A percentile compares a stretch with the other conserved stretches of the same genome.
Conservation (phyloP, 1,140 invertebrate species). For the Tigriopus japonicus region DNA sequence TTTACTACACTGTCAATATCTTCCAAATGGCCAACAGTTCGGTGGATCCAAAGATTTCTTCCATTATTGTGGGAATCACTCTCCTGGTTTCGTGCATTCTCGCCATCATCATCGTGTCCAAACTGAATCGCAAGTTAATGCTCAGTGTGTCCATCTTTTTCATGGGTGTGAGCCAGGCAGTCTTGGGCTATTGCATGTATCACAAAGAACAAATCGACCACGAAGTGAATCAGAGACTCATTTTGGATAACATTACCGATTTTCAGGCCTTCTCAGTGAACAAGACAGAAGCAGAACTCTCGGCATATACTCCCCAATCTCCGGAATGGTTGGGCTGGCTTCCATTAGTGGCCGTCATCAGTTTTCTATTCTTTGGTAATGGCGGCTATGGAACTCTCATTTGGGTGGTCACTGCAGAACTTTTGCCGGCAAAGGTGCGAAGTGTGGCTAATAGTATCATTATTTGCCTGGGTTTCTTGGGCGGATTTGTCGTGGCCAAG, state of each 20-base stretch:
- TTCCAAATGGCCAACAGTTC: constrained; percentile 45
- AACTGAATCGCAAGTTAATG: constrained; percentile 59
- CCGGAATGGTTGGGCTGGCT: constrained; percentile 1
- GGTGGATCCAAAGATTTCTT: constrained; percentile 47
- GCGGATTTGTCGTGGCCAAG: constrained; percentile 75
- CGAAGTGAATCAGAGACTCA: not conserved
- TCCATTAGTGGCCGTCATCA: constrained; percentile 3
- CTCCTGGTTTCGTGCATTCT: constrained; percentile 73
- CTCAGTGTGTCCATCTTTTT: constrained; percentile 32
- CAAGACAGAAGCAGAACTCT: not conserved
- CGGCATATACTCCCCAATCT: not conserved
- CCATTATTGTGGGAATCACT: constrained; percentile 52
- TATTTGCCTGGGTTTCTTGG: constrained; percentile 70
- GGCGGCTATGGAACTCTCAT: constrained; percentile 12
- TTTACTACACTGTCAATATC: constrained; percentile 73
- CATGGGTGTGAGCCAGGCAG: not conserved
- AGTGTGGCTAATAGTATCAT: constrained; percentile 63
- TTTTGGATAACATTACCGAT: not conserved
- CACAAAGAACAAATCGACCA: not conserved
- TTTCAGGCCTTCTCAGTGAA: not conserved
- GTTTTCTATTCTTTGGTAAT: constrained; percentile 9
- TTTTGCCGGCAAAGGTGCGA: constrained; percentile 52
- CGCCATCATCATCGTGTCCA: constrained; percentile 60
- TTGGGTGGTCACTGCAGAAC: constrained; percentile 35
- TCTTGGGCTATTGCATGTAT: not conserved